A percentile compares a stretch with the other conserved stretches of the same genome.
phyloP scores from a whole-genome alignment of 2,797 vertebrate genomes.

The Sebastes vulpes region DNA sequence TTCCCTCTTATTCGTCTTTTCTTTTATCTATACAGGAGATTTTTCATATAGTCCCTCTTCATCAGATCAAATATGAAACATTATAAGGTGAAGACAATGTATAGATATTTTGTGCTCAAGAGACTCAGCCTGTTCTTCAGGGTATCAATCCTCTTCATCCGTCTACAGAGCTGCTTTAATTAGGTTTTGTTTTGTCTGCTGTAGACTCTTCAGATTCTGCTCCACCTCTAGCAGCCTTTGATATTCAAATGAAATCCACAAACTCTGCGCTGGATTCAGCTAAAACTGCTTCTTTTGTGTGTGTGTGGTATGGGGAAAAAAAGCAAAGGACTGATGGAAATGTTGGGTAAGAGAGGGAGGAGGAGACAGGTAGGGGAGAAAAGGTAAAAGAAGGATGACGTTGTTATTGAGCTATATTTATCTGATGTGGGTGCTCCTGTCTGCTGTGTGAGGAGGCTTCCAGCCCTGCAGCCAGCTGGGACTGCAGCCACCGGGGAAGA shows the following conservation, averaged over 20 bases:
- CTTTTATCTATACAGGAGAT: not conserved
- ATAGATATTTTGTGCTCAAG: not conserved
- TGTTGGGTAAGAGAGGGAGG: not conserved
- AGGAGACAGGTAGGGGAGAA: slow-evolving; percentile 32
- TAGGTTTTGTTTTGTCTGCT: slow-evolving; percentile 65
- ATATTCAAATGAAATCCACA: slow-evolving; percentile 78
- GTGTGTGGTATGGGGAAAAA: not conserved
- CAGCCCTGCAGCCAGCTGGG: slow-evolving; percentile 40
- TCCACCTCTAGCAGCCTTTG: slow-evolving; percentile 67
- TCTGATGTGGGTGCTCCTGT: slow-evolving; percentile 69
- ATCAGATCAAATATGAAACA: not conserved
- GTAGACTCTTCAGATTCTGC: slow-evolving; percentile 48
- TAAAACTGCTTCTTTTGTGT: slow-evolving; percentile 6
- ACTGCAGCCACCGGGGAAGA: slow-evolving; percentile 20
- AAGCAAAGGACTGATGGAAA: not conserved
- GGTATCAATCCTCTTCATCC: slow-evolving; percentile 1
- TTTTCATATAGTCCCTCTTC: not conserved
- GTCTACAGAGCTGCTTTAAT: slow-evolving; percentile 62
- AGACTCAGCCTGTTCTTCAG: not conserved
- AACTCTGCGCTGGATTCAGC: slow-evolving; percentile 45
- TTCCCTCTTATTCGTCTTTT: not conserved
- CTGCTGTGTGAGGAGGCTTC: slow-evolving; percentile 54
- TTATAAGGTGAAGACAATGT: not conserved
- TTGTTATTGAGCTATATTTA: slow-evolving; percentile 74
- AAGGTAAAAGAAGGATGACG: slow-evolving; percentile 45